Evolutionary conservation across 2,113 vertebrate genomes (phyloP), one percentile per base, ranked within the genome.

Genomic region (Monarcha castaneiventris): DNA sequence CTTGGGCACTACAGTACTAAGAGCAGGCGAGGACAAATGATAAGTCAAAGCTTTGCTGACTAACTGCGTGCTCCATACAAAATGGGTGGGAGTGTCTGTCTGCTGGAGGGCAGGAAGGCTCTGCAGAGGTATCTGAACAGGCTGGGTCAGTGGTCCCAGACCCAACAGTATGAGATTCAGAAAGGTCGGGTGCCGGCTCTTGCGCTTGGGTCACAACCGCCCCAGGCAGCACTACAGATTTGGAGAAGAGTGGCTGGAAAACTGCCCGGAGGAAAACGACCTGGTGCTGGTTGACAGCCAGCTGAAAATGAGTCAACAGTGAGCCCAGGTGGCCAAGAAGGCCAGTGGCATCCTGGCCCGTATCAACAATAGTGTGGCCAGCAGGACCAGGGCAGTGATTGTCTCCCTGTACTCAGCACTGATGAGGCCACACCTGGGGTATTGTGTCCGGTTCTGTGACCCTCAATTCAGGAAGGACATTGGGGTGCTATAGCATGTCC

Each of bases 361-460:
- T 69, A 6, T 39, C 39, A 71, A 56, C 4, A 39, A 5, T 39
- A 25, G 23, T 46, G 48, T 46, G 64, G 55, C 56, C 29, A 55
- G 23, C 55, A 78, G 55, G 39, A 30, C 5, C 39, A 55, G 56
- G n/a, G 10, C 16, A 13, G 29, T 3, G 33, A 9, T 30, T 62
- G 39, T 69, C 23, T 46, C 23, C 18, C 19, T 46, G 7, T 86
- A 20, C 39, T 54, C 7, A 3, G 64, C 55, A 9, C 29, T 46
- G 39, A 7, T n/a, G 39, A 46, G 37, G 29, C 9, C 6, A 8
- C 4, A 29, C 9, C 27, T 52, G 0, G 1, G 37, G 9, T 49
- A 6, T 26, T 58, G 18, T 27, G 22, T 58, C 15, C 27, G 44
- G 27, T 37, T 37, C 44, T 44, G 44, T 12, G 58, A 44, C 14